These are phyloP conservation scores for Parambassis ranga DNA, from an alignment of 2,797 vertebrate genomes.

Conservation along the genomic window DNA sequence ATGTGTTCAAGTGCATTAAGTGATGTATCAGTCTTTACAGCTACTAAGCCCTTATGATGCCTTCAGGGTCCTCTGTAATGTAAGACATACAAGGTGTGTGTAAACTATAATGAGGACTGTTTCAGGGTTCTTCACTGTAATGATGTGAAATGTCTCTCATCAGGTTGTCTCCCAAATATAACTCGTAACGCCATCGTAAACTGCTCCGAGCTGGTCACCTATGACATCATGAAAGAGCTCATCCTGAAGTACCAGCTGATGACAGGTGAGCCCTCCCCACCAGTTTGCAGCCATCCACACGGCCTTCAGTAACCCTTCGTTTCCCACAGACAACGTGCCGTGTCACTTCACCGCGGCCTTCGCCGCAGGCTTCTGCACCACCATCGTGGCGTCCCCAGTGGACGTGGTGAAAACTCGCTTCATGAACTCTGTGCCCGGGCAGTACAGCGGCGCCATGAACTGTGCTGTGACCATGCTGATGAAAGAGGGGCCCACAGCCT, in stretches of 20 bases:
- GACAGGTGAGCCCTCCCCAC: constrained; percentile 78
- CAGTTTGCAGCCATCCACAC: too few species aligned
- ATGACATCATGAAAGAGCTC: constrained; percentile 91
- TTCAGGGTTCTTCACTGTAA: neutral
- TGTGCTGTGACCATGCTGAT: constrained; percentile 84
- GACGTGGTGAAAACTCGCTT: constrained; percentile 94
- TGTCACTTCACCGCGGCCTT: constrained; percentile 93
- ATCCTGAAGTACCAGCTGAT: constrained; percentile 84
- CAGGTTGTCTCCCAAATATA: constrained; percentile 91
- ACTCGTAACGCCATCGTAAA: constrained; percentile 91
- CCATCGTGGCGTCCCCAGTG: constrained; percentile 89
- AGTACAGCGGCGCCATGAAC: constrained; percentile 82
- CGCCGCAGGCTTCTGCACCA: constrained; percentile 92
- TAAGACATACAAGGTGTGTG: too few species aligned
- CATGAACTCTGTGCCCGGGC: constrained; percentile 86
- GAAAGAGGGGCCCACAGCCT: constrained; percentile 84
- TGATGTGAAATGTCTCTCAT: too few species aligned
- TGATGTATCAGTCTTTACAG: too few species aligned
- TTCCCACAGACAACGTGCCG: constrained; percentile 85
- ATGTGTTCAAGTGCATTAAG: too few species aligned
- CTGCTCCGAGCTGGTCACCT: constrained; percentile 95
- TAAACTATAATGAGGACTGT: too few species aligned
- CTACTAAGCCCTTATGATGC: too few species aligned
- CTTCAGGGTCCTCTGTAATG: too few species aligned
- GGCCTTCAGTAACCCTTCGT: too few species aligned